phyloP scores from a whole-genome alignment of 2,113 vertebrate species.

The Danionella cerebrum region DNA sequence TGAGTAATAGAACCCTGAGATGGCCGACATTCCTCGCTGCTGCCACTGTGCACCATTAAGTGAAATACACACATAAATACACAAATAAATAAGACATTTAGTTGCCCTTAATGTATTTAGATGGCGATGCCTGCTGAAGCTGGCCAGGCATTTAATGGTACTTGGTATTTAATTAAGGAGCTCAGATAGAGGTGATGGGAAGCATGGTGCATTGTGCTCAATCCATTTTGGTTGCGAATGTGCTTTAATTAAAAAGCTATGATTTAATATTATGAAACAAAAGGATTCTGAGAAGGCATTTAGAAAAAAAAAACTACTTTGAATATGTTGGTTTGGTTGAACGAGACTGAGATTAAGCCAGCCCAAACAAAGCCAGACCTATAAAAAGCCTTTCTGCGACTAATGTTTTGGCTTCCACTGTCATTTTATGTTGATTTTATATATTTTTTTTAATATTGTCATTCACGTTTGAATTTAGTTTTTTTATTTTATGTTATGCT shows the following conservation, averaged over 20 bases:
- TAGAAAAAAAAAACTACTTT: too few species aligned
- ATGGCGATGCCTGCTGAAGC: conserved; percentile 5
- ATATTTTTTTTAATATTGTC: background rate
- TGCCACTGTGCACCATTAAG: conserved; percentile 8
- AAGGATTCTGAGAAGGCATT: background rate
- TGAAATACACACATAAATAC: conserved; percentile 11
- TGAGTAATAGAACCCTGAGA: background rate
- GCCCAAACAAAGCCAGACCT: background rate
- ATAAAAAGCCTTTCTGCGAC: background rate
- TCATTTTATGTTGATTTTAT: background rate
- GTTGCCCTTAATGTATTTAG: background rate
- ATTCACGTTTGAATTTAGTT: too few species aligned
- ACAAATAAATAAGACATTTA: conserved; percentile 21
- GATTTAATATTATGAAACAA: conserved; percentile 1
- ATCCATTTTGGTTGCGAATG: background rate
- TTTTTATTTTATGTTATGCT: too few species aligned
- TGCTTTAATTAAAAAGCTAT: conserved; percentile 10
- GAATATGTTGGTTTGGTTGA: background rate
- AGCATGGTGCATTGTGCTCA: background rate
- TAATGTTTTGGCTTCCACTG: background rate
- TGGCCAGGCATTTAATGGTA: conserved; percentile 20
- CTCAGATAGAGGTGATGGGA: conserved; percentile 11
- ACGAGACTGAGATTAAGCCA: background rate
- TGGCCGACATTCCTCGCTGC: background rate
- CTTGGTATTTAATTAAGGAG: conserved; percentile 22